These are phyloP conservation scores for Galerucella calmariensis DNA, from an alignment of 2,888 invertebrate genomes.

Conservation along the genomic window DNA sequence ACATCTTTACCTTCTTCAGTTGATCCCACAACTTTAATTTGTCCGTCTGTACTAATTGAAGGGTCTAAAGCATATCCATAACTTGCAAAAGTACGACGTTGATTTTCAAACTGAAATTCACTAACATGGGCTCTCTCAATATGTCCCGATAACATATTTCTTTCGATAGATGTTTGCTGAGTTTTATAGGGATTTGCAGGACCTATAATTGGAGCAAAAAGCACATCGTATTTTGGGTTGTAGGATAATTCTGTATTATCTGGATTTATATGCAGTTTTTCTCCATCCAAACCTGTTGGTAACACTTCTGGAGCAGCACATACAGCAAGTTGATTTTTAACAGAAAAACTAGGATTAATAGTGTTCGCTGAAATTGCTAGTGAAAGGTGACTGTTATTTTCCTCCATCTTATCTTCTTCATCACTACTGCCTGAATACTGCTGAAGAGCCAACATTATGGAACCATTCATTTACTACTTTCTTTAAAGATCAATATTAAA, in stretches of 20 bases:
- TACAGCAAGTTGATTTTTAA: constrained; percentile 75
- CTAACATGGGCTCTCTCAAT: constrained; percentile 96
- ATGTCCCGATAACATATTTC: constrained; percentile 94
- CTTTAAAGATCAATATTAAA: no score
- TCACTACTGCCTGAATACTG: constrained; percentile 81
- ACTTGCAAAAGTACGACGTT: constrained; percentile 92
- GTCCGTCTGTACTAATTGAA: constrained; percentile 73
- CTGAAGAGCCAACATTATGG: constrained; percentile 76
- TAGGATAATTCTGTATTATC: constrained; percentile 84
- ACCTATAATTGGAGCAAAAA: constrained; percentile 91
- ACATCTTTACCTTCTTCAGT: constrained; percentile 74
- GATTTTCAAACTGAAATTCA: constrained; percentile 97
- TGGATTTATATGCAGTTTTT: constrained; percentile 79
- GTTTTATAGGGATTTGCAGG: constrained; percentile 95
- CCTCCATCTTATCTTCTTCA: constrained; percentile 65
- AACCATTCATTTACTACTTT: not conserved
- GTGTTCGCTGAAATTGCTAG: constrained; percentile 1
- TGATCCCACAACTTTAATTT: constrained; percentile 69
- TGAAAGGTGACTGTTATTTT: not conserved
- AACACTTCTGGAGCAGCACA: constrained; percentile 87
- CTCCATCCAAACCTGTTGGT: constrained; percentile 80
- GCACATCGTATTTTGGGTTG: constrained; percentile 94
- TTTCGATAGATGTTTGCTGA: constrained; percentile 85
- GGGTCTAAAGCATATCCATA: constrained; percentile 97
- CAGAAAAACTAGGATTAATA: constrained; percentile 67